Percentiles rank a stretch among this genome's conserved stretches.
phyloP scores from a whole-genome alignment of 1,140 invertebrate species.

The Saccostrea glomerata region DNA sequence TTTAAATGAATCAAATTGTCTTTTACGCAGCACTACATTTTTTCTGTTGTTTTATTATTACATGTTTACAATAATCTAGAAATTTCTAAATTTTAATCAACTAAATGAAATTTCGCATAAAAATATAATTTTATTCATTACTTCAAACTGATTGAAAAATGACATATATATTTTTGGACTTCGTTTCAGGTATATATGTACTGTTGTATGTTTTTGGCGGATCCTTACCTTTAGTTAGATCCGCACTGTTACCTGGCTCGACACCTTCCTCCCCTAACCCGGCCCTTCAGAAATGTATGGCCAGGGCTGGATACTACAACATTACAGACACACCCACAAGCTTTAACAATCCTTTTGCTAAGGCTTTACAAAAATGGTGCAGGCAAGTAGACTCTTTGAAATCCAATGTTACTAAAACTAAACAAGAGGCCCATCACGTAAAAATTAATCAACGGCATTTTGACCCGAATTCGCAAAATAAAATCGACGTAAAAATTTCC shows the following conservation, averaged over 20 bases:
- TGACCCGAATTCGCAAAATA: too few relatives aligned
- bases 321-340: background rate
- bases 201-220: background rate
- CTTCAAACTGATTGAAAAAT: too few relatives aligned
- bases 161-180: background rate
- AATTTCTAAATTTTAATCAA: too few relatives aligned
- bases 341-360: background rate
- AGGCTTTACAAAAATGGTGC: background rate
- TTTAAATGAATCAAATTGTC: background rate
- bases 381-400: background rate
- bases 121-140: too few relatives aligned
- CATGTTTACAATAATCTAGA: background rate
- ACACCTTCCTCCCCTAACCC: conserved; percentile 9
- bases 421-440: too few relatives aligned
- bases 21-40: background rate
- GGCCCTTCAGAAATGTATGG: background rate
- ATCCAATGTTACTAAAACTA: background rate
- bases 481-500: too few relatives aligned
- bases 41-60: background rate
- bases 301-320: background rate
- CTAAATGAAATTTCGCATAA: too few relatives aligned
- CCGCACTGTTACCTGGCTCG: background rate
- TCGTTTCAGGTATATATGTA: background rate
- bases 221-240: background rate
- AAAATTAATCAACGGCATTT: too few relatives aligned